Base-by-base conservation (phyloP, 2,113 vertebrate genomes). In the Aramus guarauna region DNA sequence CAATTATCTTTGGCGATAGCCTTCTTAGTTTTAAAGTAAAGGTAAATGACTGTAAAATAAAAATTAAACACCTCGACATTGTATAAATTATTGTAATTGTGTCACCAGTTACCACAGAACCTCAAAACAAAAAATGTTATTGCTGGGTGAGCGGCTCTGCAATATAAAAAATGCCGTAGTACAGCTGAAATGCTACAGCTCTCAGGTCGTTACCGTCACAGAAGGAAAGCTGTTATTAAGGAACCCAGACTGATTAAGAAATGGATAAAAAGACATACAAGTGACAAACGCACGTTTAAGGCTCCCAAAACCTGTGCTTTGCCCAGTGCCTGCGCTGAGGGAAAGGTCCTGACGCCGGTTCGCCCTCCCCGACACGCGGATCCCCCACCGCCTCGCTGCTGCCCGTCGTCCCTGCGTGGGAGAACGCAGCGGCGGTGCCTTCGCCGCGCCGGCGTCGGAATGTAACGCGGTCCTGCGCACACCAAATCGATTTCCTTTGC, bases 371-470 rank as follows among this genome's bases (percentile, higher is more conserved):
- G 1, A 3, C 16, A 9, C 15, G 2, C 4, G 27, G 36, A 9
- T 4, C 19, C n/a, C 58, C 21, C 27, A 8, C 9, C 1, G 74
- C 47, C 12, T 6, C 3, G 15, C 9, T 3, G 13, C 56, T 88
- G 39, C 37, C 32, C 6, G 1, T 17, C 5, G 1, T 37, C 74
- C 6, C 27, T 15, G 34, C 48, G 16, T 10, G 58, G n/a, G 48
- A 19, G 15, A 8, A 9, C 0, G 12, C 14, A 7, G 30, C 2
- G 17, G 32, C 15, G 76, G 50, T 16, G 20, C 30, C 30, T 64
- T 48, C 67, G 3, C 19, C 4, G 6, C n/a, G 2, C 0, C 1
- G 27, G 7, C 2, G 11, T 5, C n/a, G 20, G 30, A 39, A 30
- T 0, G 9, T 21, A 15, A 45, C 30, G 55, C 9, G 8, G 26